These are phyloP conservation scores for Drosophila demipolita DNA, from an alignment of 2,888 invertebrate genomes.

Conservation along the genomic window DNA sequence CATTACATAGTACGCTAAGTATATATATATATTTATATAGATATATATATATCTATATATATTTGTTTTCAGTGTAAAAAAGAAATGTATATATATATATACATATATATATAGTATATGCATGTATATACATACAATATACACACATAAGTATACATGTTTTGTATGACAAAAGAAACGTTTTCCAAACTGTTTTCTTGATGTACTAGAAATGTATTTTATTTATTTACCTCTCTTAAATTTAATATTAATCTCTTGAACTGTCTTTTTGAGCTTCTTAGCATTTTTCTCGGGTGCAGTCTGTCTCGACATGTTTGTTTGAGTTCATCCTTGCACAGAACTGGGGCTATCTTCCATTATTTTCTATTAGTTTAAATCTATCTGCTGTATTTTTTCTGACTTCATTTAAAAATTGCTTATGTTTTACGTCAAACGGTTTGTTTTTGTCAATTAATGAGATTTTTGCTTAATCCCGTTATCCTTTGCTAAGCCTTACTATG, in stretches of 20 bases:
- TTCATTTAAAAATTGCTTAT: conserved; percentile 70
- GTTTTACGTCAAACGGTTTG: conserved; percentile 51
- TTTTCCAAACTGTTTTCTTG: conserved; percentile 62
- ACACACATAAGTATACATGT: conserved; percentile 26
- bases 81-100: conserved; percentile 60
- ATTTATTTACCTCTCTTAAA: conserved; percentile 30
- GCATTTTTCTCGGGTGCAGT: conserved; percentile 35
- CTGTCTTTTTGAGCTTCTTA: conserved; percentile 15
- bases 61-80: conserved; percentile 69
- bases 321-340: conserved; percentile 16
- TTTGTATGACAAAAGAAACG: conserved; percentile 56
- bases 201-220: conserved; percentile 43
- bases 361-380: conserved; percentile 39
- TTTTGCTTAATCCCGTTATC: conserved; percentile 48
- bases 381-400: conserved; percentile 29
- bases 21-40: conserved; percentile 40
- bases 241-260: conserved; percentile 39
- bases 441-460: conserved; percentile 42
- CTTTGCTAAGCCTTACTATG: conserved; percentile 44
- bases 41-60: conserved; percentile 27
- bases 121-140: conserved; percentile 34
- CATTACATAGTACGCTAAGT: conserved; percentile 64
- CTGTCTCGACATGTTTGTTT: background rate
- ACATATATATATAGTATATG: conserved; percentile 28
- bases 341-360: conserved; percentile 30